phyloP scores from a whole-genome alignment of 2,888 invertebrate genomes.

The Petrolisthes manimaculis region DNA sequence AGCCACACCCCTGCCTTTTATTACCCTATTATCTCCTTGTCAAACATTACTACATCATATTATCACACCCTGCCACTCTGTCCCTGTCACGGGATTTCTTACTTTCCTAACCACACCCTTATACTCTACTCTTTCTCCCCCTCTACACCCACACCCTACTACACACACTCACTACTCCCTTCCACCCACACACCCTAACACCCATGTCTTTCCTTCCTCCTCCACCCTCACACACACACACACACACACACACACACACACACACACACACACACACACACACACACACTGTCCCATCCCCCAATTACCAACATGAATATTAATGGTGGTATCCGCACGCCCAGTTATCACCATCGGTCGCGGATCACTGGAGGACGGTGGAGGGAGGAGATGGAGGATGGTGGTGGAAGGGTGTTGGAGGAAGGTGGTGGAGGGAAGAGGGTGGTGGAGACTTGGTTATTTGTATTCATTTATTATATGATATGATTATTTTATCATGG shows the following conservation, averaged over 20 bases:
- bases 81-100: too few relatives aligned
- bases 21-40: not conserved
- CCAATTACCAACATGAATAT: too few relatives aligned
- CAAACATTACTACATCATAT: too few relatives aligned
- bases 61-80: too few relatives aligned
- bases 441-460: too few relatives aligned
- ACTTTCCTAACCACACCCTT: too few relatives aligned
- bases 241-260: not conserved
- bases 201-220: not conserved
- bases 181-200: not conserved
- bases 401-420: not conserved
- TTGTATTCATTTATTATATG: too few relatives aligned
- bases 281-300: not conserved
- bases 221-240: not conserved
- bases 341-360: not conserved
- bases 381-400: not conserved
- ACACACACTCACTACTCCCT: not conserved
- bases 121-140: too few relatives aligned
- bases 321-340: too few relatives aligned
- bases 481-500: too few relatives aligned
- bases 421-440: not conserved
- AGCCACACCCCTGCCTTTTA: not conserved
- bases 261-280: not conserved
- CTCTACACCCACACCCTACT: too few relatives aligned
- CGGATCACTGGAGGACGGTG: not conserved